Base-by-base conservation (phyloP, 2,888 invertebrate species). In the Drosophila histrio region DNA sequence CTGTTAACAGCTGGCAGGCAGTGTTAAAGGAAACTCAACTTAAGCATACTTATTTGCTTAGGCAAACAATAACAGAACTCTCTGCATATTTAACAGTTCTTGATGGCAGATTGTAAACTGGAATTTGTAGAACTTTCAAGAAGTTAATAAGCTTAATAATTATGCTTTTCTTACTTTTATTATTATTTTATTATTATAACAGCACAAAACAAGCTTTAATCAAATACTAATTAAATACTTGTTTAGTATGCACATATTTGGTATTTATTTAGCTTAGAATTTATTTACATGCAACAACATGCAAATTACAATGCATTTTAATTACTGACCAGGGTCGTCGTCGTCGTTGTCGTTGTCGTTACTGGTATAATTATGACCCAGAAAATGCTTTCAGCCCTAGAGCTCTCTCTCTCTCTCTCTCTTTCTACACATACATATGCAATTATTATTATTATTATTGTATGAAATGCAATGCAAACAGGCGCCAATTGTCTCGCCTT, bases 401-500 rank as follows among this genome's bases (percentile, higher is more conserved):
- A 53, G 28, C 56, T 9, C 13, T 3, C 24, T 17, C 11, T n/a
- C n/a, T n/a, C n/a, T n/a, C n/a, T n/a, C n/a, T n/a, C n/a, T n/a
- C n/a, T n/a, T n/a, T n/a, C n/a, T n/a, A n/a, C n/a, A n/a, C n/a
- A n/a, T n/a, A n/a, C 39, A 69, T 47, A 32, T 57, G 34, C 59
- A 59, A 13, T 38, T 56, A 46, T 54, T 22, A 41, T 17, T 30
- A 39, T 32, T 32, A 17, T 44, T 44, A 28, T 28, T 38, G 6
- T 54, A 34, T 57, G 64, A 50, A 57, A 66, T 22, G 54, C 58
- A 54, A 68, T 50, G 46, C 46, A 21, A 36, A 66, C 54, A 50
- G 85, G 85, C 81, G 85, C 75, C 87, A 69, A 84, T 63, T 77
- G 81, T 72, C 69, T 67, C 39, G 80, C 50, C 62, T 65, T 61